Evolutionary conservation across 2,113 vertebrate genomes (phyloP), one percentile per base, ranked within the genome.

Genomic region (Cercocebus atys): DNA sequence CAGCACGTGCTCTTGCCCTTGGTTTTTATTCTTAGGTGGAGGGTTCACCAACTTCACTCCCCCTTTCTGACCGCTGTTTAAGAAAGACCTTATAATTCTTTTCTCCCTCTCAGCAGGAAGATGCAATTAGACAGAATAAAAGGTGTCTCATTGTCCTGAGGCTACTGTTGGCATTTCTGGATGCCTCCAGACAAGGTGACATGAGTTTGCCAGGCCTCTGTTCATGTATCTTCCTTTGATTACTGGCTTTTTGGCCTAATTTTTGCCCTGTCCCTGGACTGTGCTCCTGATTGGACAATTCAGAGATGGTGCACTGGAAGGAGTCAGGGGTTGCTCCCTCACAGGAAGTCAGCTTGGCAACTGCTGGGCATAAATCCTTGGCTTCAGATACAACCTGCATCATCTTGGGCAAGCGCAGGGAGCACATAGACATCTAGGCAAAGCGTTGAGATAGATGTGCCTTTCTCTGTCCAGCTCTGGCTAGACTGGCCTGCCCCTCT

Each of bases 191-290:
- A 82, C 0, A 2, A 75, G 61, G 86, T 75, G 55, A 80, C 32
- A 68, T 55, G 52, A 97, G 45, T 90, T 96, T 84, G 66, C 27
- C 64, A 81, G 84, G 85, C 64, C 50, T 97, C 80, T 96, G 47
- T 84, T 95, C 93, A 85, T 50, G 81, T 72, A 43, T 32, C 68
- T 27, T 95, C 85, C 73, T 86, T 95, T 86, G 52, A 70, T 35
- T 47, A 70, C 32, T 91, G 89, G 59, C 68, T 96, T 97, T 66
- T 97, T 95, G 82, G 80, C 82, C 91, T 89, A 90, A 90, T 95
- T 88, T 84, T 81, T 93, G 38, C n/a, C 20, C 61, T 96, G 57
- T 30, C 22, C 30, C 85, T 80, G 75, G 14, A 43, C n/a, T 17
- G 5, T 52, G 78, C 45, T 94, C 73, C n/a, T 66, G 57, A 25